Percentiles rank a stretch among this genome's conserved stretches.
Conservation (phyloP, 2,113 vertebrate species). For the Anoura caudifer region DNA sequence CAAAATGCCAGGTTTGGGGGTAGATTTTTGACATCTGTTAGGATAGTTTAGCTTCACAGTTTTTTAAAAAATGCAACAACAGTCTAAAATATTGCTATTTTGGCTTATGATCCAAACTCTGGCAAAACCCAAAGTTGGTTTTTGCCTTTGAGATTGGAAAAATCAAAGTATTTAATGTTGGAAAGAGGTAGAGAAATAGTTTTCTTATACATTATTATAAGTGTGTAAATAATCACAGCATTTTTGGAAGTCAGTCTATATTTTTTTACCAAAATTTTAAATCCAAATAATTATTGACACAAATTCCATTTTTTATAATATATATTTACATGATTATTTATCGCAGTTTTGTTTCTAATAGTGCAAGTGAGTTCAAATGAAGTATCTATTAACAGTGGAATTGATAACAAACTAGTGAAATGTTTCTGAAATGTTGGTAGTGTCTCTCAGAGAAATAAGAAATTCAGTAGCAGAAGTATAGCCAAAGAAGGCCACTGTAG, state of each 20-base stretch:
- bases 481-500: not conserved
- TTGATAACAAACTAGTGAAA: not conserved
- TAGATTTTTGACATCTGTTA: not conserved
- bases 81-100: not conserved
- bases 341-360: slow-evolving; percentile 8
- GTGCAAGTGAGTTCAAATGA: not conserved
- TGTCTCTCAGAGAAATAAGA: not conserved
- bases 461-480: not conserved
- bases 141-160: not conserved
- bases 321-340: not conserved
- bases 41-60: not conserved
- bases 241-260: not conserved
- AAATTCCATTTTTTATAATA: not conserved
- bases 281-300: not conserved
- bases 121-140: not conserved
- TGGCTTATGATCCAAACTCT: not conserved
- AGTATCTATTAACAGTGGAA: not conserved
- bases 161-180: not conserved
- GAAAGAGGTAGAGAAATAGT: not conserved
- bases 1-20: not conserved
- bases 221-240: not conserved
- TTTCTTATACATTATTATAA: not conserved
- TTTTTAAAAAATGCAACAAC: not conserved
- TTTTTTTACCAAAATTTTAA: slow-evolving; percentile 14
- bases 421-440: not conserved